Evolutionary conservation across 2,888 invertebrate genomes (phyloP).

Genomic region (Lymantria monacha): DNA sequence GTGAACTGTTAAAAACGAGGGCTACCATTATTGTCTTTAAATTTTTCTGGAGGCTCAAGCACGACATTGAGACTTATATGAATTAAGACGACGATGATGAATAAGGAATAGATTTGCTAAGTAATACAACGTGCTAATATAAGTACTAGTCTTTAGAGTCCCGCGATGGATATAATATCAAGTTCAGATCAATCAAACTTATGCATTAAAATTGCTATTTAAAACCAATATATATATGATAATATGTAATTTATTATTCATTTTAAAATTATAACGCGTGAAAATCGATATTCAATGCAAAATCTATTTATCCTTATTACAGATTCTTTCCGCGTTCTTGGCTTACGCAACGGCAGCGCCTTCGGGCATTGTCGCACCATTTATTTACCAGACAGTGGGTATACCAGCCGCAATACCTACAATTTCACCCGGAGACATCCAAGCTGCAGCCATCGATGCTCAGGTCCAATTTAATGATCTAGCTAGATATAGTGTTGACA

Average conservation of each 20-base stretch:
- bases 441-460: slow-evolving; percentile 68
- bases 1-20: too few relatives aligned
- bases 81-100: too few relatives aligned
- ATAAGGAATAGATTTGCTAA: too few relatives aligned
- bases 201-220: background rate
- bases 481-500: slow-evolving; percentile 50
- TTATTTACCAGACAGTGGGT: slow-evolving; percentile 23
- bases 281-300: background rate
- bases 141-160: too few relatives aligned
- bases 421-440: slow-evolving; percentile 61
- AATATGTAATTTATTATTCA: background rate
- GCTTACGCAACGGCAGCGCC: slow-evolving; percentile 65
- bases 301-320: slow-evolving; percentile 12
- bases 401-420: slow-evolving; percentile 46
- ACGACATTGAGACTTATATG: background rate
- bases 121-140: too few relatives aligned
- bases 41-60: too few relatives aligned
- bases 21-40: too few relatives aligned
- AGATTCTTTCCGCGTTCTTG: slow-evolving; percentile 61
- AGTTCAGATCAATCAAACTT: background rate
- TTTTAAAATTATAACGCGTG: background rate
- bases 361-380: slow-evolving; percentile 34
- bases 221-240: background rate
- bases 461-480: slow-evolving; percentile 40
- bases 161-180: too few relatives aligned